Percentiles rank a stretch among this genome's conserved stretches.
phyloP scores from a whole-genome alignment of 2,797 vertebrate genomes.

The Carapus acus region DNA sequence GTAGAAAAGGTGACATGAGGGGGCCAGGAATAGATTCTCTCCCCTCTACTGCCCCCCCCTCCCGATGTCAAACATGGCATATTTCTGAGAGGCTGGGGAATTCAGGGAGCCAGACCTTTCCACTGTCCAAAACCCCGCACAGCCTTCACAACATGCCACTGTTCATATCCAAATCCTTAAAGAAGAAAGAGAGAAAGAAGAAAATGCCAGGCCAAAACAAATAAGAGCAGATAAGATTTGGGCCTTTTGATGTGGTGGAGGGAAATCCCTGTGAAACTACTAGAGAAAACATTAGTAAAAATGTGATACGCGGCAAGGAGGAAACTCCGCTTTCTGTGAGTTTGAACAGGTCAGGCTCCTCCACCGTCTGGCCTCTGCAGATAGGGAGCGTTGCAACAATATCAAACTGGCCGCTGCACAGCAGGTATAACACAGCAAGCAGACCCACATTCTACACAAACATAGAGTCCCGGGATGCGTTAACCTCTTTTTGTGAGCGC shows the following conservation, averaged over 20 bases:
- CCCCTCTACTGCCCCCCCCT: conserved; percentile 31
- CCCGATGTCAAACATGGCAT: conserved; percentile 54
- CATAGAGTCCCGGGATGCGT: neutral
- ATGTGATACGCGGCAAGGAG: conserved; percentile 25
- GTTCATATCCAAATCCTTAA: conserved; percentile 41
- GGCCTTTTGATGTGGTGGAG: conserved; percentile 43
- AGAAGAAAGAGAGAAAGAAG: no score
- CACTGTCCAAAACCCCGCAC: conserved; percentile 42
- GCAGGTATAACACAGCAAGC: conserved; percentile 23
- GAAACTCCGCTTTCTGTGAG: conserved; percentile 28
- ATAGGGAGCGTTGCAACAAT: conserved; percentile 1
- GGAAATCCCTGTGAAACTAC: conserved; percentile 43
- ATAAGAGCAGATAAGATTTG: conserved; percentile 54
- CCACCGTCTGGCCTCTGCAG: conserved; percentile 39
- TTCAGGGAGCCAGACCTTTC: conserved; percentile 51
- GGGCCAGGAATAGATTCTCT: conserved; percentile 45
- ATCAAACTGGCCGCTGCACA: conserved; percentile 26
- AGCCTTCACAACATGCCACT: conserved; percentile 36
- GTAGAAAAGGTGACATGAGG: conserved; percentile 32
- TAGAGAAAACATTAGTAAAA: conserved; percentile 38
- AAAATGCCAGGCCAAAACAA: conserved; percentile 56
- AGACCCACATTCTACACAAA: conserved; percentile 16
- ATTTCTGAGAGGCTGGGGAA: conserved; percentile 51
- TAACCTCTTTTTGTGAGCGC: neutral
- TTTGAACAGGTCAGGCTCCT: conserved; percentile 20